Base-by-base conservation (phyloP, 2,797 vertebrate species). In the Sparus aurata region DNA sequence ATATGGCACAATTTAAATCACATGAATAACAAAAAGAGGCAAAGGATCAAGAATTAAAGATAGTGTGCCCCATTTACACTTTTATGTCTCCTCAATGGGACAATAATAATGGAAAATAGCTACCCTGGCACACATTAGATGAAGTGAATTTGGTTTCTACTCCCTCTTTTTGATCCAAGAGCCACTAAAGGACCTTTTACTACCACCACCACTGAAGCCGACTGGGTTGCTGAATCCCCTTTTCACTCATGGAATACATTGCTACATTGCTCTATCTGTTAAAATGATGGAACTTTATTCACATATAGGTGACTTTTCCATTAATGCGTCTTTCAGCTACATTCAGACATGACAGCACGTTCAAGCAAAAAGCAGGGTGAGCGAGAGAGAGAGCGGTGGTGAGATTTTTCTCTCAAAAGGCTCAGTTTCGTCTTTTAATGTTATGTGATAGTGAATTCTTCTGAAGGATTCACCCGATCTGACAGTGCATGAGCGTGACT, bases 11-110 rank as follows among this genome's bases (percentile, higher is more conserved):
- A 23, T 50, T 69, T 38, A 17, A 63, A 52, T 72, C 55, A 53
- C n/a, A 66, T 54, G 20, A 66, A 71, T 60, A 66, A 70, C 54
- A 54, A 54, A 62, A 69, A 69, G 11, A 69, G 22, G 27, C 65
- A 57, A 63, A 60, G 20, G 27, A 70, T 38, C 23, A 25, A 50
- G 60, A 71, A 71, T 43, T 71, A 18, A 71, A 65, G 30, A 47
- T 41, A n/a, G 16, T 43, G 52, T 46, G 20, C 41, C 16, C 25
- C 27, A 38, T 20, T 73, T 20, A 57, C 73, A 22, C 61, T 5
- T 22, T 58, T 20, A 65, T 41, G 15, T 58, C 43, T 4, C 34
- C 30, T 65, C 52, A 65, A 6, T 41, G 4, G 27, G 49, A 74
- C n/a, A 49, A 30, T 49, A 10, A 25, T 58, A 27, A 41, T 74